Base-by-base conservation (phyloP, 2,888 invertebrate genomes). In the Dilophus febrilis region DNA sequence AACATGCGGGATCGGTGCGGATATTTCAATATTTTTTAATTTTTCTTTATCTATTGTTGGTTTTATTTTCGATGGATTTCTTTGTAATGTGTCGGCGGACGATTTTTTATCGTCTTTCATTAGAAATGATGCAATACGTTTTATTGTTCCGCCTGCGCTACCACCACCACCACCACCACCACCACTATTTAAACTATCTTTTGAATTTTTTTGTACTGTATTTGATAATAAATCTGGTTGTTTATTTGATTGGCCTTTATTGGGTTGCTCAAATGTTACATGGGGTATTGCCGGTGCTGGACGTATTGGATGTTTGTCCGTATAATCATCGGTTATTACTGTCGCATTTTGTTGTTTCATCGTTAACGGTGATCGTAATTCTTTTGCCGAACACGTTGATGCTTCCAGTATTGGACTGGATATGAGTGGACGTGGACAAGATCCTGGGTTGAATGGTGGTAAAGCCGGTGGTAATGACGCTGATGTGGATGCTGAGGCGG, bases 361-460 rank as follows among this genome's bases (percentile, higher is more conserved):
- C n/a, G n/a, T 68, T 27, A 76, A 61, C 0, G 79, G 75, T 0
- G 74, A 72, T 34, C 77, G 69, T 8, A 82, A 54, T 49, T 82
- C 80, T 51, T 80, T 77, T 0, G 80, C 81, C 0, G 80, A 76
- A 48, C 80, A 81, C 0, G 86, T 86, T 0, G 86, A 86, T 3
- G 78, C 74, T 56, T 85, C 82, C 38, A 87, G 59, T 37, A 84
- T 80, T 0, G 86, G 86, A 45, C 77, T 77, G 7, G 85, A 84
- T 47, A 87, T 86, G 10, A 83, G 70, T 1, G 84, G 85, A 47
- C 84, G 68, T 0, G 74, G 69, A 28, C 65, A 66, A 32, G 70
- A 67, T 4, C 72, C 71, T 0, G 70, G 70, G 57, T 76, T 75
- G 14, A 70, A 64, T 0, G 80, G 74, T 1, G 81, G 77, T 45